Evolutionary conservation across 2,797 vertebrate genomes (phyloP), one percentile per base, ranked within the genome.

Genomic region (Mareca strepera): DNA sequence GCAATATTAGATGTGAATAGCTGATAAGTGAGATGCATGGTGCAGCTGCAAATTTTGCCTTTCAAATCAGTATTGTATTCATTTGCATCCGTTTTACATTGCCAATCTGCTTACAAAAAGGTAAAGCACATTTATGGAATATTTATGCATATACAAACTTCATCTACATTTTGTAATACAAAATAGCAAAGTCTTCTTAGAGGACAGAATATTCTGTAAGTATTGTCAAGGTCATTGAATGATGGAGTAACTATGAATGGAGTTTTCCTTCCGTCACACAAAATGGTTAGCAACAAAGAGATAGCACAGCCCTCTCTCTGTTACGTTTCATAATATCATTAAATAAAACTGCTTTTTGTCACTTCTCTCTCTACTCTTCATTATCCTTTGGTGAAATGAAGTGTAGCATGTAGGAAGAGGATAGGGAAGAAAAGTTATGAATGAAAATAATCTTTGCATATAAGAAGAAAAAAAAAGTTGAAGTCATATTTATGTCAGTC

Each of bases 21-120:
- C 58, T 86, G 86, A 89, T 78, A 89, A 87, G 80, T 82, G 43
- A 85, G 50, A 59, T 35, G 17, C 41, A 59, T 39, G n/a, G n/a
- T 86, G 66, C 69, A 93, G 50, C 84, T 90, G 76, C 72, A 95
- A 50, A 73, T 86, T 93, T 87, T 82, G 33, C 64, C 53, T 85
- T 95, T 89, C 75, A 93, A 87, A 55, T 70, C 29, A 83, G 7
- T 80, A 44, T 91, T 86, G 33, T 82, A 37, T 80, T 87, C 28
- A 78, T 81, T 67, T 88, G 70, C 89, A 79, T 88, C 93, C 87
- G 83, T 62, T 94, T 91, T 63, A 33, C 39, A 28, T 73, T 73
- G 33, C 56, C 60, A 79, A n/a, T 91, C 76, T 90, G 50, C 79
- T 92, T 94, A 63, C 43, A 69, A 60, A 87, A 77, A 78, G 44